These are phyloP conservation scores for Peromyscus attwateri DNA, from an alignment of 2,797 vertebrate species.

Conservation along the genomic window DNA sequence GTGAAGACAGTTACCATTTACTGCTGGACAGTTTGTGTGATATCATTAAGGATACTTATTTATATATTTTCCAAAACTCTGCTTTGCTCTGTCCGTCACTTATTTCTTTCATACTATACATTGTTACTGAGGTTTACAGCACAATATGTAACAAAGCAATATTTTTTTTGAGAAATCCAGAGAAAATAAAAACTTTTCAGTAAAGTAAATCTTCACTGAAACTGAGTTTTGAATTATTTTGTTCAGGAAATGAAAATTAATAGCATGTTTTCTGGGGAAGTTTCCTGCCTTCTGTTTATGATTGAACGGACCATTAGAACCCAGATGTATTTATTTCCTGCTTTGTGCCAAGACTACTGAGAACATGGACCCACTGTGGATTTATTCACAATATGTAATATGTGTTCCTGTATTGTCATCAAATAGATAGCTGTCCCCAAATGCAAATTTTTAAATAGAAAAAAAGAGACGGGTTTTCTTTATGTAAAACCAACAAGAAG, in stretches of 20 bases:
- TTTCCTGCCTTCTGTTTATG: background rate
- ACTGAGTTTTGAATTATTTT: background rate
- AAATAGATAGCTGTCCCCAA: background rate
- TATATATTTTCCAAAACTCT: slow-evolving; percentile 63
- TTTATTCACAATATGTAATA: slow-evolving; percentile 39
- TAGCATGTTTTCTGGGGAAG: background rate
- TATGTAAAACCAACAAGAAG: slow-evolving; percentile 45
- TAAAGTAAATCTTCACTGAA: slow-evolving; percentile 63
- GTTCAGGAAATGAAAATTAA: slow-evolving; percentile 42
- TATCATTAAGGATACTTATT: slow-evolving; percentile 73
- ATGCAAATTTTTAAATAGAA: slow-evolving; percentile 8
- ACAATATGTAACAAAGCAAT: slow-evolving; percentile 12
- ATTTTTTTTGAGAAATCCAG: slow-evolving; percentile 48
- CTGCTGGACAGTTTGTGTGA: slow-evolving; percentile 60
- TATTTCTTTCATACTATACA: slow-evolving; percentile 66
- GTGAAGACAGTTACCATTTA: slow-evolving; percentile 38
- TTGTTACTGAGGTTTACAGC: background rate
- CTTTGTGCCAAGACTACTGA: background rate
- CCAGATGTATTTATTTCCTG: slow-evolving; percentile 23
- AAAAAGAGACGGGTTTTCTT: background rate
- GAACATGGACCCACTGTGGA: background rate
- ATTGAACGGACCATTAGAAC: background rate
- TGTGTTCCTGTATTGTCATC: background rate
- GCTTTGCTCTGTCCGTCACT: slow-evolving; percentile 62
- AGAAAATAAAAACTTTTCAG: background rate